Evolutionary conservation across 2,797 vertebrate species (phyloP), one percentile per base, ranked within the genome.

Genomic region (Paratrypauchen microcephalus): DNA sequence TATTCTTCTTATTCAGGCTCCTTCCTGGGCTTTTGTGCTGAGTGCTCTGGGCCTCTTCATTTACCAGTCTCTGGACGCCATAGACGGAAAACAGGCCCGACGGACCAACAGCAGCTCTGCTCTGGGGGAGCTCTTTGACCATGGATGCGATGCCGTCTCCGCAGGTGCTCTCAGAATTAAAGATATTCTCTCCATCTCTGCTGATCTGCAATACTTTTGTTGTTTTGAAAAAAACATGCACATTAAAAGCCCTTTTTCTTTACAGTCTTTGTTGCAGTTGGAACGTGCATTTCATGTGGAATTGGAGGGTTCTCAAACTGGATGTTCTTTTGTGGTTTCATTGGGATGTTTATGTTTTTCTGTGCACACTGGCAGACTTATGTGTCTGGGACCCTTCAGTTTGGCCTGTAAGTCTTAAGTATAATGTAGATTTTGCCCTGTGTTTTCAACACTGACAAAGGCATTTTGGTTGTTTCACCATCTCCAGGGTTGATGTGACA

Each of bases 311-410:
- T 94, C 78, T 88, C 95, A 8, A 87, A 97, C 92, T 97, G 95
- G 95, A 93, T 97, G 80, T 99, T 99, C 88, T 98, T 96, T 90
- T 96, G 95, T 76, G 96, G 94, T 75, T 99, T 99, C 76, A 85
- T 97, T 69, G 96, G 96, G 70, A 94, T 95, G 93, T 98, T 99
- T 87, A 95, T 99, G 95, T 99, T 99, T 90, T 99, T 97, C 91
- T 99, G 97, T 77, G 98, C 98, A 69, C 98, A 99, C 87, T 99
- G 98, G 98, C 97, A 99, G 91, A 98, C 97, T 50, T 99, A 99
- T 0, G 97, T 99, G 62, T 99, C 97, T 0, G 98, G 98, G 73
- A 96, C 95, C 0, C 93, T 99, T 45, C 95, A 93, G 73, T 99
- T 99, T 80, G 96, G 96, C 90, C 92, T 95, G 98, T 99, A 92